phyloP scores from a whole-genome alignment of 2,888 invertebrate species.

The Parnassius mnemosyne region DNA sequence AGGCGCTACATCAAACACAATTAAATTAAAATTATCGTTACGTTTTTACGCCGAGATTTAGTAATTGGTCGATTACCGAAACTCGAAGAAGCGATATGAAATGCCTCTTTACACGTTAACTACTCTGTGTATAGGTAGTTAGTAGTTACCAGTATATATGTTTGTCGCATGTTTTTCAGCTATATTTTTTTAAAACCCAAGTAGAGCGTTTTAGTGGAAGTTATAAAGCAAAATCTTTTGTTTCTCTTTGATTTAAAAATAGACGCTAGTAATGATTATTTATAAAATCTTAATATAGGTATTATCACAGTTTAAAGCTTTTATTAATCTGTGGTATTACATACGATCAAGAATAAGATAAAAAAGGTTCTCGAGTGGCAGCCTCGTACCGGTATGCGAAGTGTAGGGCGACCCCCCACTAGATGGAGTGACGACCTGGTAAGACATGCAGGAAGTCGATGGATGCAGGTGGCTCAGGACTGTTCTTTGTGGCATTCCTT shows the following conservation, averaged over 20 bases:
- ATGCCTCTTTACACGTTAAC: conserved; percentile 1
- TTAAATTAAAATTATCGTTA: conserved; percentile 22
- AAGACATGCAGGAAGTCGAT: too few species aligned
- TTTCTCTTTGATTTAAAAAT: background rate
- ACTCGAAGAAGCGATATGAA: background rate
- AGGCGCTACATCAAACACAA: conserved; percentile 20
- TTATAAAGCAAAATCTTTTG: background rate
- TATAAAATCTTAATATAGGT: too few species aligned
- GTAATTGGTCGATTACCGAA: conserved; percentile 18
- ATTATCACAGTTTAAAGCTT: too few species aligned
- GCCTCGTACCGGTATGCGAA: too few species aligned
- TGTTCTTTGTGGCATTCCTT: too few species aligned
- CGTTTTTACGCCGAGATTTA: conserved; percentile 16
- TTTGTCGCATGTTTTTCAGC: conserved; percentile 1
- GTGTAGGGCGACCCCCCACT: too few species aligned
- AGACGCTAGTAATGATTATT: too few species aligned
- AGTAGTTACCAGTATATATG: background rate
- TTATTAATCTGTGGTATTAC: too few species aligned
- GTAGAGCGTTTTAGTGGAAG: conserved; percentile 4
- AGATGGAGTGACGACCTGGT: too few species aligned
- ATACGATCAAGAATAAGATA: too few species aligned
- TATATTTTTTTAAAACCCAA: conserved; percentile 10
- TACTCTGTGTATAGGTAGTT: conserved; percentile 8
- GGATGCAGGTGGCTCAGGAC: too few species aligned
- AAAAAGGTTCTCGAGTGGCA: too few species aligned